These are phyloP conservation scores for Clunio marinus DNA, from an alignment of 2,888 invertebrate species.

Conservation along the genomic window DNA sequence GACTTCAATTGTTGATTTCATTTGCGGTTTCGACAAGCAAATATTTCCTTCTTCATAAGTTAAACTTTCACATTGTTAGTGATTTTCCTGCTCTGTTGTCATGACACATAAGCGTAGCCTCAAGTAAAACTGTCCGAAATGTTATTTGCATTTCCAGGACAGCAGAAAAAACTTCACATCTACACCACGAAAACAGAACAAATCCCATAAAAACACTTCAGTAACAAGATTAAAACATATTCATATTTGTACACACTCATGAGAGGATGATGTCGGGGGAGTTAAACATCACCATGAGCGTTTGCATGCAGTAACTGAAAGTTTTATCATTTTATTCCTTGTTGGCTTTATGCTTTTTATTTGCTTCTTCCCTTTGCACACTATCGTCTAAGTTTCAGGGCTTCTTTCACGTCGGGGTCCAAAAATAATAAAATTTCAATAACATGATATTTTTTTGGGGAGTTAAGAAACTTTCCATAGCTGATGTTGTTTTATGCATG, in stretches of 20 bases:
- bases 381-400: no score
- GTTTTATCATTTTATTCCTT: no score
- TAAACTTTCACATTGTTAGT: no score
- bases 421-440: constrained; percentile 33
- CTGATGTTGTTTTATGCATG: background rate
- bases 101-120: background rate
- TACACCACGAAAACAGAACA: background rate
- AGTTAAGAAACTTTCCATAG: background rate
- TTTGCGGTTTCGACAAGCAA: no score
- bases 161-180: background rate
- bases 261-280: background rate
- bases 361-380: no score
- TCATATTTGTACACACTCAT: constrained; percentile 20
- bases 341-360: constrained; percentile 21
- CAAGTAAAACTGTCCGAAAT: background rate
- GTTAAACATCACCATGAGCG: no score
- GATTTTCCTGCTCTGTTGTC: background rate
- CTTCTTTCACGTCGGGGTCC: no score
- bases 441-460: constrained; percentile 3
- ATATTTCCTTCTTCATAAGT: no score
- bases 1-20: no score
- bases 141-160: constrained; percentile 5
- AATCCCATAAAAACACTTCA: constrained; percentile 36
- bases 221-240: constrained; percentile 36
- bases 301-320: no score